These are phyloP conservation scores for Bufotes viridis DNA, from an alignment of 2,797 vertebrate genomes.

Conservation along the genomic window DNA sequence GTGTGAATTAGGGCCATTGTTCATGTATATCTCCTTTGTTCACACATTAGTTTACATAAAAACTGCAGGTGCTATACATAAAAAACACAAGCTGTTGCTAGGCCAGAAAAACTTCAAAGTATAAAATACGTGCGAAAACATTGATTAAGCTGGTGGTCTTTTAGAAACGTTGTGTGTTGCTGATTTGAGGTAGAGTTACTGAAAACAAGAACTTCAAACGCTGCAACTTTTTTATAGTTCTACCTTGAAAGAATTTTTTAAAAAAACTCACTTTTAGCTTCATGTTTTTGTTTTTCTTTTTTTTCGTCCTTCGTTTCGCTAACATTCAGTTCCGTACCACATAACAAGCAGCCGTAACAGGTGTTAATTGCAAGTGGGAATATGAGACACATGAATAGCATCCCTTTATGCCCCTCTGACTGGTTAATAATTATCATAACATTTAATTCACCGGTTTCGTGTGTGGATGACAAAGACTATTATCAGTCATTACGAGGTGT, in stretches of 20 bases:
- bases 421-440: constrained; percentile 64
- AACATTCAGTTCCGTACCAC: constrained; percentile 44
- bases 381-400: constrained; percentile 64
- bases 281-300: neutral
- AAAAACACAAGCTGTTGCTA: too few relatives aligned
- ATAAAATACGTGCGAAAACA: neutral
- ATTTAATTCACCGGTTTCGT: constrained; percentile 63
- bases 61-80: too few relatives aligned
- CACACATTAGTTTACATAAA: too few relatives aligned
- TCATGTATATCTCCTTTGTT: too few relatives aligned
- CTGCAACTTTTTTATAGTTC: constrained; percentile 5
- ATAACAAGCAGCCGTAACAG: constrained; percentile 61
- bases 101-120: too few relatives aligned
- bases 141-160: neutral
- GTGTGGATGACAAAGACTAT: constrained; percentile 63
- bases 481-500: constrained; percentile 64
- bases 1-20: too few relatives aligned
- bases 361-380: constrained; percentile 63
- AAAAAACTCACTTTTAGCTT: neutral
- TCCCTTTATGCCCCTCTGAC: constrained; percentile 66
- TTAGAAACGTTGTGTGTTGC: too few relatives aligned
- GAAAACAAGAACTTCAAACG: neutral
- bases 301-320: constrained; percentile 23
- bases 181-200: neutral
- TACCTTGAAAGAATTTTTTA: neutral